Percentiles rank a stretch among this genome's conserved stretches.
Conservation (phyloP, 2,888 invertebrate species). For the Xestia c-nigrum region DNA sequence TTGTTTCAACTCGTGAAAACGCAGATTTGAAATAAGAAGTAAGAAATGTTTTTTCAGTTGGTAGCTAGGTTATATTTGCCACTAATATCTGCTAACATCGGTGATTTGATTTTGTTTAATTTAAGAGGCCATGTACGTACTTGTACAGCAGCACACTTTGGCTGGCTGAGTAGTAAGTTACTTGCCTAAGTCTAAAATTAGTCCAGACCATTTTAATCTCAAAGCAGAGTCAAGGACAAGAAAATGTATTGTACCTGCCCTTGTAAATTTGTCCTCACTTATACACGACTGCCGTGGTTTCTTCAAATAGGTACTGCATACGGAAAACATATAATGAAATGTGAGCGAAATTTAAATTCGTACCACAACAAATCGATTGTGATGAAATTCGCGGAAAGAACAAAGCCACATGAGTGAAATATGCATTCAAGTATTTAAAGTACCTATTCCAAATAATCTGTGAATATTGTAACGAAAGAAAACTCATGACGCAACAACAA, state of each 20-base stretch:
- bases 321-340: slow-evolving; percentile 33
- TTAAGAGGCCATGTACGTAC: too few species aligned
- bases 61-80: too few species aligned
- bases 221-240: slow-evolving; percentile 7
- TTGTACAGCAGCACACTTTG: too few species aligned
- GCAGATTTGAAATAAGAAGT: not conserved
- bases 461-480: not conserved
- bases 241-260: slow-evolving; percentile 8
- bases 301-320: slow-evolving; percentile 12
- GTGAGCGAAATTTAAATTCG: slow-evolving; percentile 47
- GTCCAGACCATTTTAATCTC: slow-evolving; percentile 7
- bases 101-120: not conserved
- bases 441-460: not conserved
- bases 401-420: slow-evolving; percentile 33
- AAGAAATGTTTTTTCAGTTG: not conserved
- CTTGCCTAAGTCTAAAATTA: slow-evolving; percentile 2
- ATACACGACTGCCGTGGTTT: slow-evolving; percentile 8
- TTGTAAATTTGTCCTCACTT: slow-evolving; percentile 7
- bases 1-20: not conserved
- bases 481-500: not conserved
- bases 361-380: slow-evolving; percentile 56
- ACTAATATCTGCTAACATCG: not conserved
- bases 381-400: slow-evolving; percentile 42
- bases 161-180: not conserved
- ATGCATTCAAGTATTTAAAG: slow-evolving; percentile 7